Conservation (phyloP, 2,797 vertebrate genomes). For the Simalia tracyae region DNA sequence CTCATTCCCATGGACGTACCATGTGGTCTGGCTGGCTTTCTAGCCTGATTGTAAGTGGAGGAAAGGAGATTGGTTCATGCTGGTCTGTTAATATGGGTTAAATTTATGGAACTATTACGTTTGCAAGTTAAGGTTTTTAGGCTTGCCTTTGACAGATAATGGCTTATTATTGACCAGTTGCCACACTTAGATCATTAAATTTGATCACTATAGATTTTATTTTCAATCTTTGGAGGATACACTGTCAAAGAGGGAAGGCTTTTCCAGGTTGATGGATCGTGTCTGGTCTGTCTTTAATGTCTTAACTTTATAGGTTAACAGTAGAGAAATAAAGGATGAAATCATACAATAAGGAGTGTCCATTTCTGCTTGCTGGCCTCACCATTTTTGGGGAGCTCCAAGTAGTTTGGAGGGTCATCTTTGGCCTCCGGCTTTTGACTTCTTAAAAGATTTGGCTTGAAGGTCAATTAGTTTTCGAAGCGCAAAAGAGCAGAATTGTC, state of each 20-base stretch:
- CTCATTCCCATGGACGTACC: too few relatives aligned
- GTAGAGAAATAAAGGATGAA: not conserved
- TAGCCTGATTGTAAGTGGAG: conserved; percentile 41
- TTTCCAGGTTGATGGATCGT: conserved; percentile 47
- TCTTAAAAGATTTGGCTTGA: not conserved
- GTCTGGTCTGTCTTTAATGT: conserved; percentile 37
- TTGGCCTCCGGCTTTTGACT: not conserved
- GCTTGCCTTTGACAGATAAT: conserved; percentile 64
- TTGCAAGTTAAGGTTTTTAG: conserved; percentile 53
- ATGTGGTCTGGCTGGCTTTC: conserved; percentile 12
- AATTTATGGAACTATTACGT: conserved; percentile 60
- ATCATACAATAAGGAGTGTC: not conserved
- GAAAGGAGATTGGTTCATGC: conserved; percentile 33
- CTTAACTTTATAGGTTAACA: conserved; percentile 6
- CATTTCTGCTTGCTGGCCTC: conserved; percentile 12
- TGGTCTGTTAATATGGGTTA: conserved; percentile 47
- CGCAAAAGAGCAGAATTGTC: conserved; percentile 38
- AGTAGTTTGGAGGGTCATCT: not conserved
- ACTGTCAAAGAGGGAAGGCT: conserved; percentile 24
- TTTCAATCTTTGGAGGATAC: conserved; percentile 61
- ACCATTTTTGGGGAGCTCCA: not conserved
- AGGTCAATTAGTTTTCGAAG: not conserved
- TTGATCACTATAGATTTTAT: conserved; percentile 54
- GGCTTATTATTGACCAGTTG: conserved; percentile 67
- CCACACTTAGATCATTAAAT: conserved; percentile 49